These are phyloP conservation scores for Odontamblyopus rebecca DNA, from an alignment of 2,797 vertebrate genomes.

Conservation along the genomic window DNA sequence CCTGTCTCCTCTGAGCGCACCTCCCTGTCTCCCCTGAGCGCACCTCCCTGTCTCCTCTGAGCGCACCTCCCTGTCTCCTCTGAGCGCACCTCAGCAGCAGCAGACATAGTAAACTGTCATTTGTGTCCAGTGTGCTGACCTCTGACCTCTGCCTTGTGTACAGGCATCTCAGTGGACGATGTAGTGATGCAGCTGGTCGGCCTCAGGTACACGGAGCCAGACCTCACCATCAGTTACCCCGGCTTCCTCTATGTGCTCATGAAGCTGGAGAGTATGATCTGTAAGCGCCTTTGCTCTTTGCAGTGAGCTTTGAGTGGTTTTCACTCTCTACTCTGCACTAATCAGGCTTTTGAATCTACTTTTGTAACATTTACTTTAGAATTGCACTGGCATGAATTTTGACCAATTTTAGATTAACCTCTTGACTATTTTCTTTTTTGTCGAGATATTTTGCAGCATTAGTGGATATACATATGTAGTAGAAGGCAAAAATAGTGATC, in stretches of 20 bases:
- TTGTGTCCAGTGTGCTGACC: background rate
- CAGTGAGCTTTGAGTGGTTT: background rate
- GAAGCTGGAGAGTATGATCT: constrained; percentile 78
- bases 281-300: constrained; percentile 53
- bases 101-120: background rate
- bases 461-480: no score
- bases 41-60: no score
- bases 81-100: background rate
- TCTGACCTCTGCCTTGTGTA: constrained; percentile 11
- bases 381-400: no score
- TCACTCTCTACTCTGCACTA: background rate
- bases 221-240: constrained; percentile 77
- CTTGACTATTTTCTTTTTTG: no score
- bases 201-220: constrained; percentile 75
- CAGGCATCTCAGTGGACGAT: constrained; percentile 74
- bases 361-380: background rate
- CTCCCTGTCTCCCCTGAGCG: no score
- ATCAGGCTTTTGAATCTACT: background rate
- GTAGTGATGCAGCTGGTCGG: constrained; percentile 75
- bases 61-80: no score
- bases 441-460: no score
- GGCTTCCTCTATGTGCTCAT: constrained; percentile 79
- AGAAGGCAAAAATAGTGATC: no score
- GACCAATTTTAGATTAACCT: no score
- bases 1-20: no score